phyloP scores from a whole-genome alignment of 2,797 vertebrate genomes.

The Pelodytes ibericus region DNA sequence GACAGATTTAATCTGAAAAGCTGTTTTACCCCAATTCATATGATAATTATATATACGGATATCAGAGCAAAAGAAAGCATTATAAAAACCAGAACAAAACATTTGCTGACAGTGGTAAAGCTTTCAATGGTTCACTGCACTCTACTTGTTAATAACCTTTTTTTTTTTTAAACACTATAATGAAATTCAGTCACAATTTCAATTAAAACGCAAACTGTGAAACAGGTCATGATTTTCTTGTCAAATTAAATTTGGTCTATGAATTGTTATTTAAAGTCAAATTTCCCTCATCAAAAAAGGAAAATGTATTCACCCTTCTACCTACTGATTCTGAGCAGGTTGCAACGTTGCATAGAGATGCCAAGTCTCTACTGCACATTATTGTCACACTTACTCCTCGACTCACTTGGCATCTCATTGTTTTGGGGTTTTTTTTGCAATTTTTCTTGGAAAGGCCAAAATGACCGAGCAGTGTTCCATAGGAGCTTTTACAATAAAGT shows the following conservation, averaged over 20 bases:
- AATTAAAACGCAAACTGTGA: conserved; percentile 57
- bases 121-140: conserved; percentile 53
- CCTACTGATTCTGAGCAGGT: conserved; percentile 13
- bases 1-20: conserved; percentile 51
- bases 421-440: neutral
- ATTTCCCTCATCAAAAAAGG: conserved; percentile 15
- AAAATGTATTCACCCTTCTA: conserved; percentile 21
- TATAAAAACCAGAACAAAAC: conserved; percentile 53
- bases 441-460: too few relatives aligned
- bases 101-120: conserved; percentile 40
- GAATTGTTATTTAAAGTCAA: conserved; percentile 46
- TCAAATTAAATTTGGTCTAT: conserved; percentile 43
- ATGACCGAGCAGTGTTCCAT: too few relatives aligned
- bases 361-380: neutral
- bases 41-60: conserved; percentile 53
- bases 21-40: conserved; percentile 51
- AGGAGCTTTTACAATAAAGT: too few relatives aligned
- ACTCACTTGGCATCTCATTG: neutral
- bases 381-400: neutral
- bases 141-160: conserved; percentile 47
- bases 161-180: conserved; percentile 39
- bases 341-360: neutral
- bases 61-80: conserved; percentile 50
- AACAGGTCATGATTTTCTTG: conserved; percentile 47
- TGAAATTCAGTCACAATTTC: conserved; percentile 56